Conservation (phyloP, 2,797 vertebrate genomes). For the Trichosurus vulpecula region DNA sequence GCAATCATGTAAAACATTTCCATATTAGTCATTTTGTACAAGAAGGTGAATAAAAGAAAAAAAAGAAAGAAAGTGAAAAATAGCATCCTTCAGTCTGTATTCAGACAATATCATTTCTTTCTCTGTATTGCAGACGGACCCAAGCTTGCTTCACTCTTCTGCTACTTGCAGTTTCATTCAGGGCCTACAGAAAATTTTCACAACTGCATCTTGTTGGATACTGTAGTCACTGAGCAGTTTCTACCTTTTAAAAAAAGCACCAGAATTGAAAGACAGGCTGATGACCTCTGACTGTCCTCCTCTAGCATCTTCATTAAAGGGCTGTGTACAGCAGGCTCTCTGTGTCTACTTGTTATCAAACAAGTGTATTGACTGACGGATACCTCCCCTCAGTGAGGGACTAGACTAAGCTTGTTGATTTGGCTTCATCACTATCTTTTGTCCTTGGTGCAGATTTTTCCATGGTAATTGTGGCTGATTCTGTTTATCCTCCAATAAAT, state of each 20-base stretch:
- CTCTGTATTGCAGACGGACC: not conserved
- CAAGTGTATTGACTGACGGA: not conserved
- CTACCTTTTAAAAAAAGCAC: not conserved
- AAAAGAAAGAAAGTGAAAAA: not conserved
- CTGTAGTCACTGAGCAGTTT: not conserved
- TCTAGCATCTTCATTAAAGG: not conserved
- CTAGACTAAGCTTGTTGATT: not conserved
- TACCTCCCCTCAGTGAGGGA: not conserved
- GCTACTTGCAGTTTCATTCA: not conserved
- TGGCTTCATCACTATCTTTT: not conserved
- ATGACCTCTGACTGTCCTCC: not conserved
- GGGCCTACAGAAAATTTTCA: not conserved
- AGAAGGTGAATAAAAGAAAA: not conserved
- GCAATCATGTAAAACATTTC: not conserved
- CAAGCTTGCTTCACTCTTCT: not conserved
- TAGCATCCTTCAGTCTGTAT: not conserved
- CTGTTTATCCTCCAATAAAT: conserved; percentile 5
- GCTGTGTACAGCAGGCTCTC: not conserved
- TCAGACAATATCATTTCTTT: not conserved
- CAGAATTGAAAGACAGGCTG: not conserved
- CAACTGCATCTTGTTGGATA: not conserved
- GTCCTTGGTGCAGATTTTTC: not conserved
- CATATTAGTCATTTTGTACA: not conserved
- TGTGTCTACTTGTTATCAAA: not conserved
- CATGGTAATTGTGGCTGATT: not conserved